These are phyloP conservation scores for Petrocephalus microphthalmus DNA, from an alignment of 2,113 vertebrate species.

Conservation along the genomic window DNA sequence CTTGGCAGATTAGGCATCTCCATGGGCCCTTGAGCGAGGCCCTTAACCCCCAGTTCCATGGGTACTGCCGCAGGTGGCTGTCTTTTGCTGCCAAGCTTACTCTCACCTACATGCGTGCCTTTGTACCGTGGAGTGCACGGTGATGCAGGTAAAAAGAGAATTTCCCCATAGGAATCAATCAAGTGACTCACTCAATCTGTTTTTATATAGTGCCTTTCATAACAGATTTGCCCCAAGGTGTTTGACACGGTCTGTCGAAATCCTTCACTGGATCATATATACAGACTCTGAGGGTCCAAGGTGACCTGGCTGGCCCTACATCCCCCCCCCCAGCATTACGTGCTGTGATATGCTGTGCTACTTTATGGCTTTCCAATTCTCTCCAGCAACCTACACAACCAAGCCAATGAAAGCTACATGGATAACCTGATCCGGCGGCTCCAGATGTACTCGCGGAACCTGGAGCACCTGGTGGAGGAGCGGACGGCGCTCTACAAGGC, in stretches of 20 bases:
- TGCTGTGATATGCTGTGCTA: too few relatives aligned
- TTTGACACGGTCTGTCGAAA: background rate
- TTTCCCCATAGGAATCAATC: background rate
- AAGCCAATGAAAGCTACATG: constrained; percentile 90
- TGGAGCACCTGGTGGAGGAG: constrained; percentile 90
- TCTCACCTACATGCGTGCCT: background rate
- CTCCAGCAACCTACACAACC: constrained; percentile 78
- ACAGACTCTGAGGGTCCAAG: background rate
- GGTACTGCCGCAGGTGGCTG: background rate
- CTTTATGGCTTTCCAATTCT: background rate
- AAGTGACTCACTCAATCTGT: background rate
- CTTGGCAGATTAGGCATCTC: background rate
- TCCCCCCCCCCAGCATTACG: background rate
- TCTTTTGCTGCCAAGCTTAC: background rate
- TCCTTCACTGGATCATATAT: background rate
- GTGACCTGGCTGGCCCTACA: background rate
- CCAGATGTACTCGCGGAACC: constrained; percentile 88
- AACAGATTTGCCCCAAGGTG: background rate
- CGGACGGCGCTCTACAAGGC: constrained; percentile 88
- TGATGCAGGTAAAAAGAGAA: background rate
- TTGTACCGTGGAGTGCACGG: background rate
- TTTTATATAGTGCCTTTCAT: background rate
- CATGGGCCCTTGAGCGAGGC: background rate
- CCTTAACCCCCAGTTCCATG: background rate
- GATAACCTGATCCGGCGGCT: constrained; percentile 92